Evolutionary conservation across 1,140 invertebrate species (phyloP).

Genomic region (Drosophila funebris): DNA sequence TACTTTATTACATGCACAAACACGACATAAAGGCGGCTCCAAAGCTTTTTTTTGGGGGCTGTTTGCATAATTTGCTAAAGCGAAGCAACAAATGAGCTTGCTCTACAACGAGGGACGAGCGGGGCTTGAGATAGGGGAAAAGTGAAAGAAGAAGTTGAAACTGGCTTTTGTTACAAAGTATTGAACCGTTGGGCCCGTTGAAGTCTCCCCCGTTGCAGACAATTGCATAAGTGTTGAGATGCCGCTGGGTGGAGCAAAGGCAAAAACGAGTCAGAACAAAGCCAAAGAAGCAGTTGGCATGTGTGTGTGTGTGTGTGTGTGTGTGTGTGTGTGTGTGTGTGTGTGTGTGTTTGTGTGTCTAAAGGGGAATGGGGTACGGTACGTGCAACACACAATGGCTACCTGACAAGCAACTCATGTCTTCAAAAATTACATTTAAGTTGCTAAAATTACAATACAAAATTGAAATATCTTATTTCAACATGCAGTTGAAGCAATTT

Average conservation of each 20-base stretch:
- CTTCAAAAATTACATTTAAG: constrained; percentile 75
- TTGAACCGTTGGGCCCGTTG: constrained; percentile 25
- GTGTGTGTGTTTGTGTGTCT: neutral
- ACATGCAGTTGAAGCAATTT: constrained; percentile 71
- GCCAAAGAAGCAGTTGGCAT: neutral
- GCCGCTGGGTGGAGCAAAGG: neutral
- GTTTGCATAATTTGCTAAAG: constrained; percentile 69
- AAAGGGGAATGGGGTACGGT: neutral
- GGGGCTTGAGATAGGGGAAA: neutral
- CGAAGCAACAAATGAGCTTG: constrained; percentile 64
- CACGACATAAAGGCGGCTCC: constrained; percentile 34
- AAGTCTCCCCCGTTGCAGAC: constrained; percentile 12
- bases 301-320: neutral
- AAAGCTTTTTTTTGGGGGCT: constrained; percentile 42
- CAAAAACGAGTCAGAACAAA: too few relatives aligned
- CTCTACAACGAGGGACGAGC: too few relatives aligned
- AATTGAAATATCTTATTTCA: constrained; percentile 81
- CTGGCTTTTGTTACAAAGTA: constrained; percentile 29
- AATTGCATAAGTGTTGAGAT: constrained; percentile 35
- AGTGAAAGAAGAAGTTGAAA: neutral
- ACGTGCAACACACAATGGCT: constrained; percentile 40
- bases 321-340: neutral
- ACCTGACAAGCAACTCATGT: constrained; percentile 50
- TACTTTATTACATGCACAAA: constrained; percentile 67
- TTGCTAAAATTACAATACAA: constrained; percentile 76